Base-by-base conservation (phyloP, 2,888 invertebrate species). In the Resseliella maxima region DNA sequence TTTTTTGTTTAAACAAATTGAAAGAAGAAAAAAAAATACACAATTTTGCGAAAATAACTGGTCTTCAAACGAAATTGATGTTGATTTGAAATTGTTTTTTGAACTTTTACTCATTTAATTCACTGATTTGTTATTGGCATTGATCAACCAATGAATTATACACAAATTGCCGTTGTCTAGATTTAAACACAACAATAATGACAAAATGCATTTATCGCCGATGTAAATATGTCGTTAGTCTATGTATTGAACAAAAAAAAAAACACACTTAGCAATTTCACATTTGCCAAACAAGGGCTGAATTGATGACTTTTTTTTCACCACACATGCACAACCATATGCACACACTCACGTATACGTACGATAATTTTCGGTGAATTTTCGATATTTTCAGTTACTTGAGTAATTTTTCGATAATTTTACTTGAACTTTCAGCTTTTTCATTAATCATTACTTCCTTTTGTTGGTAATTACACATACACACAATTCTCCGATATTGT, bases 361-460 rank as follows among this genome's bases (percentile, higher is more conserved):
- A 72, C 31, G 31, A 31, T 6, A 18, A 2, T 50, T 50, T 50
- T 18, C 8, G 46, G 8, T 50, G 12, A 12, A 41, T 8, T 12
- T 12, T 41, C 41, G 41, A 8, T 59, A 24, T 27, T 59, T 3
- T 59, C 59, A 8, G 59, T 59, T 59, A 18, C 3, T 59, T 59
- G 3, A 3, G 2, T 24, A 15, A 24, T 50, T 15, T 50, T 50
- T 50, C 18, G 12, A 24, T 24, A 59, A n/a, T 24, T 15, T 72
- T 72, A 35, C 12, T 35, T 31, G 72, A 72, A 10, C 31, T 72
- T 31, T 31, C 2, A 5, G 35, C 35, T 12, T 72, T 72, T 31
- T 31, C n/a, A 31, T 72, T 72, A 72, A 72, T 72, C 72, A 72
- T 72, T 35, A 72, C 31, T 72, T 72, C 72, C 72, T 72, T 31